Percentiles rank a stretch among this genome's conserved stretches.
Evolutionary conservation across 2,797 vertebrate genomes (phyloP).

Genomic region (Scolopax rusticola): DNA sequence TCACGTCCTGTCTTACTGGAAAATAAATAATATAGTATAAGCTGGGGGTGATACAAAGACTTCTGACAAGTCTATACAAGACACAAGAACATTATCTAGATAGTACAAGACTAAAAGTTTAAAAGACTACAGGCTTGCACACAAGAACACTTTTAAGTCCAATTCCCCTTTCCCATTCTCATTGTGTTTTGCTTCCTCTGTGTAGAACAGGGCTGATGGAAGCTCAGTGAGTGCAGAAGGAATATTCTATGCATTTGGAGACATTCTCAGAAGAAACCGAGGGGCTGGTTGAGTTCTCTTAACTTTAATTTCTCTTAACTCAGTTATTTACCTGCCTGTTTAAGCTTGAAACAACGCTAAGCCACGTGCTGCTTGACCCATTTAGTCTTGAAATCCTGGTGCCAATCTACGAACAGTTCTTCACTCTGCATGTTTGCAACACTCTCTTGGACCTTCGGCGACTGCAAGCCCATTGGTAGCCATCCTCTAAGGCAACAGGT

Average conservation of each 20-base stretch:
- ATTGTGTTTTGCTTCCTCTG: background rate
- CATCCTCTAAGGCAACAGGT: background rate
- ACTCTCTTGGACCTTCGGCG: background rate
- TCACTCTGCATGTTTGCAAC: background rate
- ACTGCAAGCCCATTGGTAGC: background rate
- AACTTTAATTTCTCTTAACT: too few species aligned
- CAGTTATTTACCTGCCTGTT: background rate
- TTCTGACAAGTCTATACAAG: background rate
- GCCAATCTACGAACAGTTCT: background rate
- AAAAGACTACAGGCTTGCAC: background rate
- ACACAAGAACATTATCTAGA: background rate
- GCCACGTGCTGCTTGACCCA: background rate
- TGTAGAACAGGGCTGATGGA: background rate
- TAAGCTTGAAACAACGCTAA: background rate
- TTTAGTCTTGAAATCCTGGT: background rate
- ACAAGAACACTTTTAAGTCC: background rate
- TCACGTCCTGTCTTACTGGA: accelerated
- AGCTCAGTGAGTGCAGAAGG: background rate
- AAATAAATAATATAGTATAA: background rate
- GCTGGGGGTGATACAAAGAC: background rate
- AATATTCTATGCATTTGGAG: background rate
- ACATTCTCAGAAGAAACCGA: background rate
- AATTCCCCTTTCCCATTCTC: background rate
- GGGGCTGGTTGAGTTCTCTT: background rate
- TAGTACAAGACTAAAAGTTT: background rate